Base-by-base conservation (phyloP, 2,888 invertebrate species). In the Anodontia alba region DNA sequence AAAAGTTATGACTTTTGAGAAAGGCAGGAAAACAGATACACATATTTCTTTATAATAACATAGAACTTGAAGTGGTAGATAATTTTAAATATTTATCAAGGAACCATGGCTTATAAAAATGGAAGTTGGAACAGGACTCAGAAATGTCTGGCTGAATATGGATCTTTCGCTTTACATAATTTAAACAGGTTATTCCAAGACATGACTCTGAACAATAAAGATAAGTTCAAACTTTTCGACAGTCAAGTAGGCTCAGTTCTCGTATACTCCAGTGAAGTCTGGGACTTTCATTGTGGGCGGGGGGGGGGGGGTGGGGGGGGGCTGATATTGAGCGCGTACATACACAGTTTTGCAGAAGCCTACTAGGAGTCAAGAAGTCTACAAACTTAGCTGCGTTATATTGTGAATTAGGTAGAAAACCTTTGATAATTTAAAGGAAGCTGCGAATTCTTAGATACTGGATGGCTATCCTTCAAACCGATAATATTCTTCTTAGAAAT, bases 271-370 rank as follows among this genome's bases (percentile, higher is more conserved):
- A 33, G 33, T 29, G 73, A 54, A 7, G 57, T 73, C n/a, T 42
- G 43, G 62, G 62, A 57, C 23, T 62, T 33, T 36, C 29, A 62
- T 38, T n/a, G 0, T 5, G 67, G 15, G 2, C 23, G 26, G 12
- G n/a, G n/a, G n/a, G n/a, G n/a, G n/a, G n/a, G n/a, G n/a, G n/a
- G n/a, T n/a, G n/a, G n/a, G n/a, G n/a, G n/a, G n/a, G n/a, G n/a
- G n/a, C n/a, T n/a, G 43, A 62, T 26, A 38, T 67, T 17, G 74
- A 74, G 17, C 26, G 23, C 38, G 20, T 74, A 33, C 67, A 74
- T 31, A 74, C 62, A 36, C 36, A 43, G 26, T 74, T 74, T n/a
- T 46, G 57, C 12, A 38, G 74, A n/a, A 26, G 5, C 15, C 23
- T 67, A 12, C 26, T 67, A 23, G 46, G 46, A 17, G 73, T 73